These are phyloP conservation scores for Gymnopithys bicolor DNA, from an alignment of 2,797 vertebrate genomes.

Conservation along the genomic window DNA sequence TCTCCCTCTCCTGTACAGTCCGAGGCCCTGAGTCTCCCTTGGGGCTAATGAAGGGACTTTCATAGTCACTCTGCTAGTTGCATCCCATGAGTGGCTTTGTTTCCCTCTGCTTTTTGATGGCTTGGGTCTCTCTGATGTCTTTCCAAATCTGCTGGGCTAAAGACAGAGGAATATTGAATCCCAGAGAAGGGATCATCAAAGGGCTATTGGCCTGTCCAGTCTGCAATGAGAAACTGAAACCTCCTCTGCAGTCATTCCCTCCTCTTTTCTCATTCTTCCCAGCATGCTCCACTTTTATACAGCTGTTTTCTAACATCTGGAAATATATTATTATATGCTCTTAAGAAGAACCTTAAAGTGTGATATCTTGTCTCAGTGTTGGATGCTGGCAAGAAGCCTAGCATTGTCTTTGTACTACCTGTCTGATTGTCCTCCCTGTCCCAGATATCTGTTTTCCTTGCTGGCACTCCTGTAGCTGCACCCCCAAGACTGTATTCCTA, in stretches of 20 bases:
- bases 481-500: background rate
- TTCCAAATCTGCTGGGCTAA: background rate
- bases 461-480: background rate
- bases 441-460: background rate
- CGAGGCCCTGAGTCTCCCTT: background rate
- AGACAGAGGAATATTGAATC: background rate
- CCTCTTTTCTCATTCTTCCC: background rate
- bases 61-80: fast-evolving
- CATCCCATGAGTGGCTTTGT: background rate
- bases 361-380: background rate
- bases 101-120: background rate
- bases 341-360: background rate
- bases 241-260: background rate
- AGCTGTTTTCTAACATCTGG: background rate
- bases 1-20: background rate
- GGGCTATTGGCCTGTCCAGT: background rate
- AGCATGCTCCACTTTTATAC: background rate
- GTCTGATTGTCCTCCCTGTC: background rate
- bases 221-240: background rate
- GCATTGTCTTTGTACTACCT: constrained; percentile 3
- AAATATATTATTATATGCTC: background rate
- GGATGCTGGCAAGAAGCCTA: background rate
- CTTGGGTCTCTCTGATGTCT: background rate
- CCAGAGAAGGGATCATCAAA: background rate
- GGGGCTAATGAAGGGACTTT: background rate